Evolutionary conservation across 2,888 invertebrate species (phyloP).

Genomic region (Archips xylosteana): DNA sequence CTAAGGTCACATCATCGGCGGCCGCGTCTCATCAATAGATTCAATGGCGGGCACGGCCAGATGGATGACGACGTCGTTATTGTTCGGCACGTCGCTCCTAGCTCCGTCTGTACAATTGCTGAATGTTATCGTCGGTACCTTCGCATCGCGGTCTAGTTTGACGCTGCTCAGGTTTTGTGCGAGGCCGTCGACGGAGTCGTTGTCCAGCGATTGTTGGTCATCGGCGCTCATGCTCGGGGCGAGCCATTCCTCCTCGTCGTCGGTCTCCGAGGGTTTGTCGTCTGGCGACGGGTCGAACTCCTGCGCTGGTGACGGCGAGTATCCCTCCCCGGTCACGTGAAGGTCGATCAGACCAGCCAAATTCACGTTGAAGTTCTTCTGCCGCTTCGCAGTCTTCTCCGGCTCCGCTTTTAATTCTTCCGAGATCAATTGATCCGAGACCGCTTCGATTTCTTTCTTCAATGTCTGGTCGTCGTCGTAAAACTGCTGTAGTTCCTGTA

Average conservation of each 20-base stretch:
- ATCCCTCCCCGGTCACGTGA: conserved; percentile 71
- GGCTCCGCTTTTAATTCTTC: conserved; percentile 63
- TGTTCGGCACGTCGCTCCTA: conserved; percentile 64
- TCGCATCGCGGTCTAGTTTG: conserved; percentile 72
- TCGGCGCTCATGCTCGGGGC: conserved; percentile 77
- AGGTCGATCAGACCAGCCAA: conserved; percentile 74
- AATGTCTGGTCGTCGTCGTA: conserved; percentile 79
- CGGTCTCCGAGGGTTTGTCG: conserved; percentile 61
- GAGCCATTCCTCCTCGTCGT: conserved; percentile 81
- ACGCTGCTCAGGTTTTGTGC: conserved; percentile 69
- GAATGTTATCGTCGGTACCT: conserved; percentile 80
- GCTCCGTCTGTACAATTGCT: conserved; percentile 78
- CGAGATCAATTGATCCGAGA: conserved; percentile 68
- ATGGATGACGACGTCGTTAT: conserved; percentile 71
- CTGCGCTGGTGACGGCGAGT: conserved; percentile 61
- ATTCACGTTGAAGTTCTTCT: conserved; percentile 75
- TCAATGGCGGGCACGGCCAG: conserved; percentile 79
- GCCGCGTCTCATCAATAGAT: conserved; percentile 75
- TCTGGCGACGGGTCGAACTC: conserved; percentile 65
- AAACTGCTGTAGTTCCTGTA: conserved; percentile 78
- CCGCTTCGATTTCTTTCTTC: conserved; percentile 68
- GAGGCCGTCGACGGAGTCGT: conserved; percentile 67
- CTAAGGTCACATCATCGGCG: conserved; percentile 76
- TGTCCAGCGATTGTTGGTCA: conserved; percentile 59
- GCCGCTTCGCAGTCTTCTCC: conserved; percentile 51